Evolutionary conservation across 2,113 vertebrate genomes (phyloP).

Genomic region (Eclectus roratus): DNA sequence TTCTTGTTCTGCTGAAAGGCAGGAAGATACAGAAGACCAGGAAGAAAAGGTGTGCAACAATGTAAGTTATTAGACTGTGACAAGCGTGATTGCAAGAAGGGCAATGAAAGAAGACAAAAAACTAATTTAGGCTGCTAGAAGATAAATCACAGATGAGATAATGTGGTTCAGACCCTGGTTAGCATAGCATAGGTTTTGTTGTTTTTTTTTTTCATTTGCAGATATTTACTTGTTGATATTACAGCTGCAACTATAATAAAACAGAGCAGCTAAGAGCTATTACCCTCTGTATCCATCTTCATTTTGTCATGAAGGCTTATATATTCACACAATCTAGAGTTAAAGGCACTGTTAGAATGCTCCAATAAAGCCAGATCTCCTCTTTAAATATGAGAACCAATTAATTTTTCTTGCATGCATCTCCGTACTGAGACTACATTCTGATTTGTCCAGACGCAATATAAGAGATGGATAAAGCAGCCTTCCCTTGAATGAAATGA

Average conservation of each 20-base stretch:
- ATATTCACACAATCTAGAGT: not conserved
- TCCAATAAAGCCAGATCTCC: not conserved
- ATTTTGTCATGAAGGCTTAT: not conserved
- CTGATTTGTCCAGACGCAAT: not conserved
- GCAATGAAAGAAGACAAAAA: not conserved
- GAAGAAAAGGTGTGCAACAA: not conserved
- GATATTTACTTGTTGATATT: not conserved
- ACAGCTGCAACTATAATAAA: not conserved
- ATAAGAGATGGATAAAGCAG: not conserved
- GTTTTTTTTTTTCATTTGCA: not conserved
- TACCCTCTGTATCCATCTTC: not conserved
- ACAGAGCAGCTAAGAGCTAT: not conserved
- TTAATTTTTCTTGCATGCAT: not conserved
- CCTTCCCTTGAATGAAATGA: not conserved
- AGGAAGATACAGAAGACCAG: not conserved
- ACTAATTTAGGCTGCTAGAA: not conserved
- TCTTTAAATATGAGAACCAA: not conserved
- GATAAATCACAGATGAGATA: not conserved
- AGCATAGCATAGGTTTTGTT: not conserved
- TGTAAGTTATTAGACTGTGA: not conserved
- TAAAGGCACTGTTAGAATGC: not conserved
- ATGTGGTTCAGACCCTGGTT: not conserved
- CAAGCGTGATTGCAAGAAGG: not conserved
- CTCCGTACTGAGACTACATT: not conserved
- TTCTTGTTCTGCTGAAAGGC: not conserved